A percentile compares a stretch with the other conserved stretches of the same genome.
phyloP scores from a whole-genome alignment of 2,797 vertebrate species.

The Spinus pinus region DNA sequence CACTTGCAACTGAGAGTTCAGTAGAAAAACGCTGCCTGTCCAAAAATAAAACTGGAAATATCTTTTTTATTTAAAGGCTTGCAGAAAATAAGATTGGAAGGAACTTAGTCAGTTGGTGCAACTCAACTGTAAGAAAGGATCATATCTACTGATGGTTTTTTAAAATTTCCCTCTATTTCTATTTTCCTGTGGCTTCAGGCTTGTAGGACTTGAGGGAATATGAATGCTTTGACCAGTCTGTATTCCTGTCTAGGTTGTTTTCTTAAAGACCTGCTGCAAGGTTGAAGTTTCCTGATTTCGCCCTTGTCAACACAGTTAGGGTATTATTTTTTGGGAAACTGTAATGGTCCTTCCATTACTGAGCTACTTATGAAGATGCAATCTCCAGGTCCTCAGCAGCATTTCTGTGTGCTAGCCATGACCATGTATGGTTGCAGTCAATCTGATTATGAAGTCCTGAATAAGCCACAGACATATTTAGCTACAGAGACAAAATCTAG shows the following conservation, averaged over 20 bases:
- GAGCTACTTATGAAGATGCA: not conserved
- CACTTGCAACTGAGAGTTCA: not conserved
- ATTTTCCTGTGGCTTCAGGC: not conserved
- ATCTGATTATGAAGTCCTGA: not conserved
- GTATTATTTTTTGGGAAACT: not conserved
- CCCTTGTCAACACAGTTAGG: not conserved
- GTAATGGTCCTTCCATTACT: not conserved
- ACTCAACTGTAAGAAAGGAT: not conserved
- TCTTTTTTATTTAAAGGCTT: not conserved
- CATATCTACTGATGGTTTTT: not conserved
- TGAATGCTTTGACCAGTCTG: not conserved
- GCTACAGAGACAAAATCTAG: not conserved
- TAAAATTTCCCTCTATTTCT: not conserved
- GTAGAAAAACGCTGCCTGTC: not conserved
- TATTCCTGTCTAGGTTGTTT: not conserved
- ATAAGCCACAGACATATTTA: not conserved
- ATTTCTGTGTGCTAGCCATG: not conserved
- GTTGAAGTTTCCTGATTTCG: not conserved
- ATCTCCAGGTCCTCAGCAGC: not conserved
- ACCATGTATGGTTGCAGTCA: not conserved
- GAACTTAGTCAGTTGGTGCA: not conserved
- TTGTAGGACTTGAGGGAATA: not conserved
- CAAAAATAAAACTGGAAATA: not conserved
- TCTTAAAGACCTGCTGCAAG: not conserved
- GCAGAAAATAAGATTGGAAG: not conserved